phyloP scores from a whole-genome alignment of 30 jellyfish, hydroid and myxozoan species.

The Mastigias papua region DNA sequence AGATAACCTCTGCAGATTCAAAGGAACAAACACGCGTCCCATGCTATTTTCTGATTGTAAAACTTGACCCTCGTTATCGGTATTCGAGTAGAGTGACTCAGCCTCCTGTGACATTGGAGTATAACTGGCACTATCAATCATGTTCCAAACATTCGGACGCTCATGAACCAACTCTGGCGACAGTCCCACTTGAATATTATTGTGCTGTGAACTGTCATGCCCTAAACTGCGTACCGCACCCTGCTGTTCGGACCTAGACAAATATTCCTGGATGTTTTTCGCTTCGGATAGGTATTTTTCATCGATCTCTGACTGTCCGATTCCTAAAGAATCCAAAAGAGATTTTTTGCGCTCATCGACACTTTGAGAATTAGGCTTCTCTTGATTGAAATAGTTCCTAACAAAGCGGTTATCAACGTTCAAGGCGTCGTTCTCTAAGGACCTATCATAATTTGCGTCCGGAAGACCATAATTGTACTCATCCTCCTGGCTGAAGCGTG shows the following conservation, averaged over 20 bases:
- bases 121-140: slow-evolving; percentile 71
- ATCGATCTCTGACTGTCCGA: slow-evolving; percentile 65
- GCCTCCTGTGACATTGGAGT: slow-evolving; percentile 71
- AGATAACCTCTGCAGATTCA: slow-evolving; percentile 42
- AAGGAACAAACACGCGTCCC: slow-evolving; percentile 78
- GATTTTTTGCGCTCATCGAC: slow-evolving; percentile 9
- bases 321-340: slow-evolving; percentile 60
- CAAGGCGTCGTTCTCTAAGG: slow-evolving; percentile 70
- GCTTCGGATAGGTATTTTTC: slow-evolving; percentile 60
- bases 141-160: slow-evolving; percentile 64
- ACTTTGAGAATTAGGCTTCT: slow-evolving; percentile 1
- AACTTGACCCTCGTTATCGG: slow-evolving; percentile 51
- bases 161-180: slow-evolving; percentile 70
- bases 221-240: slow-evolving; percentile 47
- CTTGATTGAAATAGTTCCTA: slow-evolving; percentile 44
- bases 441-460: slow-evolving; percentile 70
- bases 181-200: slow-evolving; percentile 55
- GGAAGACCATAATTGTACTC: slow-evolving; percentile 69
- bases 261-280: slow-evolving; percentile 54
- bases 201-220: slow-evolving; percentile 56
- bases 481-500: slow-evolving; percentile 45
- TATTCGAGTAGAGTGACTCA: slow-evolving; percentile 39
- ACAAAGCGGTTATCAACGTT: slow-evolving; percentile 61
- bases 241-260: slow-evolving; percentile 26
- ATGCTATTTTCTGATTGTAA: slow-evolving; percentile 74